phyloP scores from a whole-genome alignment of 2,797 vertebrate genomes.

The Garrulus glandarius region DNA sequence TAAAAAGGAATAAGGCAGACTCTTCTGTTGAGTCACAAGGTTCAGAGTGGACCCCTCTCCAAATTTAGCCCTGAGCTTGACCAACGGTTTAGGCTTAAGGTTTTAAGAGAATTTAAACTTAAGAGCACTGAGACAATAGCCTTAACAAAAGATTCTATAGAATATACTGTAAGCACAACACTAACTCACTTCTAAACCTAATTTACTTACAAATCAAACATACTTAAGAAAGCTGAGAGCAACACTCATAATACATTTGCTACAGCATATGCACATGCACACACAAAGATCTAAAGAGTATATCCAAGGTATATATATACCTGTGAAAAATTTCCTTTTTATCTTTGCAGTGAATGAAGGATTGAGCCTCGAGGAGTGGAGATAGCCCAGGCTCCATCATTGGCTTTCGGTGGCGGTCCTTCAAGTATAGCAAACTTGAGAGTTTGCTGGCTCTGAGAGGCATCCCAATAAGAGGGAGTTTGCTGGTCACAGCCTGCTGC shows the following conservation, averaged over 20 bases:
- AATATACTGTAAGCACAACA: not conserved
- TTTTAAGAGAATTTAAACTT: not conserved
- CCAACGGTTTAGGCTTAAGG: not conserved
- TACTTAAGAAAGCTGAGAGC: not conserved
- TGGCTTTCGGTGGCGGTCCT: rapidly evolving
- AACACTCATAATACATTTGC: not conserved
- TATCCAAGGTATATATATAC: too few relatives aligned
- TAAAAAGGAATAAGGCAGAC: not conserved
- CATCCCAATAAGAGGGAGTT: too few relatives aligned
- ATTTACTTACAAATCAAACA: not conserved
- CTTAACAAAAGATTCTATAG: not conserved
- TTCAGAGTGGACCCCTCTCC: too few relatives aligned
- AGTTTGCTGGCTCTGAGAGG: not conserved
- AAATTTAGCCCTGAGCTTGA: not conserved
- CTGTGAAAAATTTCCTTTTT: not conserved
- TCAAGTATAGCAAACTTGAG: not conserved
- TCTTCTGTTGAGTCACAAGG: not conserved
- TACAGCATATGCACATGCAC: not conserved
- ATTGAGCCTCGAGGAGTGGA: not conserved
- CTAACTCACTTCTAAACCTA: not conserved
- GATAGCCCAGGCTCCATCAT: rapidly evolving
- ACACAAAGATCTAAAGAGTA: not conserved
- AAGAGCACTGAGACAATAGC: not conserved
- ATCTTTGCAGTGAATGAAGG: not conserved
- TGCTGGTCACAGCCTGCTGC: not conserved